A percentile compares a stretch with the other conserved stretches of the same genome.
phyloP scores from a whole-genome alignment of 2,113 vertebrate species.

The Tricholaema leucomelas region DNA sequence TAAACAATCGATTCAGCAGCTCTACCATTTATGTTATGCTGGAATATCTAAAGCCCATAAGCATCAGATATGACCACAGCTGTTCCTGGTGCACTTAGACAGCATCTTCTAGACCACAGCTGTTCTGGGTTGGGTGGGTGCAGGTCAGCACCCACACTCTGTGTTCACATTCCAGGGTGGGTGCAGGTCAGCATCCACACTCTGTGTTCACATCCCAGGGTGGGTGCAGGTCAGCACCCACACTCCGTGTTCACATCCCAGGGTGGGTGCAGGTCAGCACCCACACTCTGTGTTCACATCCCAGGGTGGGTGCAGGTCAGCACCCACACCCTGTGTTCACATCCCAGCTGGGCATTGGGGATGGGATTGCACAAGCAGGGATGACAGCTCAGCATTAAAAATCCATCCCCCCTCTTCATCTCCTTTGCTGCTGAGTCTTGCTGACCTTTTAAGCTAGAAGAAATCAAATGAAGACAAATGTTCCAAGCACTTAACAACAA shows the following conservation, averaged over 20 bases:
- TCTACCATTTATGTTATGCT: neutral
- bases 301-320: neutral
- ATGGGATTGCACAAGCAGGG: neutral
- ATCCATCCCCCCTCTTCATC: neutral
- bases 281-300: no score
- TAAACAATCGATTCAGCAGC: neutral
- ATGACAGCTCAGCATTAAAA: neutral
- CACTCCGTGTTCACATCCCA: neutral
- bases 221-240: neutral
- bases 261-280: neutral
- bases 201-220: neutral
- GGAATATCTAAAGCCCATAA: neutral
- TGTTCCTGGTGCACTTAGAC: neutral
- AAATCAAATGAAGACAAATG: slow-evolving; percentile 7
- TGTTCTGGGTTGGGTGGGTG: neutral
- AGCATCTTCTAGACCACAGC: accelerated
- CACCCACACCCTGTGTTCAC: neutral
- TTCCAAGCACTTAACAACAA: neutral
- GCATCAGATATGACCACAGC: accelerated
- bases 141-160: neutral
- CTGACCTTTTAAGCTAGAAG: neutral
- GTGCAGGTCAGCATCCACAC: neutral
- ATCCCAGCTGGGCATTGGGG: accelerated
- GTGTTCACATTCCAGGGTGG: neutral
- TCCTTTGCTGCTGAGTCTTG: neutral